These are phyloP conservation scores for Aphodius sticticus DNA, from an alignment of 2,888 invertebrate genomes.

Conservation along the genomic window DNA sequence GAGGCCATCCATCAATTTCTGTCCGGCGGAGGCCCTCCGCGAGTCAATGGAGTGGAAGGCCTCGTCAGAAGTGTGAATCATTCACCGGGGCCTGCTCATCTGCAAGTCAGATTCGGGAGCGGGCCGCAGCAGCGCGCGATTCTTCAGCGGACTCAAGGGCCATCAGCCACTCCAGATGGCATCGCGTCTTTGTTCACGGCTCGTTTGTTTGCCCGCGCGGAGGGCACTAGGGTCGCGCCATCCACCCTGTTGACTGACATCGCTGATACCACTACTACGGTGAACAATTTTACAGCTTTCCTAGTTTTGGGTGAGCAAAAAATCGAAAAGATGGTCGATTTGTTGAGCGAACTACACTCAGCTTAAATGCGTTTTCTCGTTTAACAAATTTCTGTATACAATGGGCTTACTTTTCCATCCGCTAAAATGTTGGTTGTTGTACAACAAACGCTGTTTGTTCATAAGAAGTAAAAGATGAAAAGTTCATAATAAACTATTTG, in stretches of 20 bases:
- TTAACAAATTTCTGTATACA: no score
- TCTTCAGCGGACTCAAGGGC: constrained; percentile 47
- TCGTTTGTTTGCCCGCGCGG: constrained; percentile 37
- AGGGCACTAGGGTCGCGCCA: constrained; percentile 28
- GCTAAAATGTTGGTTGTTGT: no score
- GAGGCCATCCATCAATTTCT: constrained; percentile 49
- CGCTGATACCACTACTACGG: not conserved
- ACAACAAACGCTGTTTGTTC: no score
- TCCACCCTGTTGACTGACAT: not conserved
- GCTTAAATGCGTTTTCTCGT: no score
- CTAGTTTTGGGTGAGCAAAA: not conserved
- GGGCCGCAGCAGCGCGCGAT: constrained; percentile 42
- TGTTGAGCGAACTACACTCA: no score
- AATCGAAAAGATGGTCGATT: not conserved
- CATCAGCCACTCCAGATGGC: constrained; percentile 48
- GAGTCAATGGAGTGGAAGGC: constrained; percentile 54
- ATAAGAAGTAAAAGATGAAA: no score
- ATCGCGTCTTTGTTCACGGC: constrained; percentile 41
- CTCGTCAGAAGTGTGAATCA: constrained; percentile 56
- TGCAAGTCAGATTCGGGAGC: constrained; percentile 55
- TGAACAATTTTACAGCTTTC: not conserved
- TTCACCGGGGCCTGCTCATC: constrained; percentile 51
- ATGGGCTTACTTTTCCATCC: no score
- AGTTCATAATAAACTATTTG: no score
- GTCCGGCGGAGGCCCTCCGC: constrained; percentile 47